These are phyloP conservation scores for Muraenolepis orangiensis DNA, from an alignment of 2,797 vertebrate species.

Conservation along the genomic window DNA sequence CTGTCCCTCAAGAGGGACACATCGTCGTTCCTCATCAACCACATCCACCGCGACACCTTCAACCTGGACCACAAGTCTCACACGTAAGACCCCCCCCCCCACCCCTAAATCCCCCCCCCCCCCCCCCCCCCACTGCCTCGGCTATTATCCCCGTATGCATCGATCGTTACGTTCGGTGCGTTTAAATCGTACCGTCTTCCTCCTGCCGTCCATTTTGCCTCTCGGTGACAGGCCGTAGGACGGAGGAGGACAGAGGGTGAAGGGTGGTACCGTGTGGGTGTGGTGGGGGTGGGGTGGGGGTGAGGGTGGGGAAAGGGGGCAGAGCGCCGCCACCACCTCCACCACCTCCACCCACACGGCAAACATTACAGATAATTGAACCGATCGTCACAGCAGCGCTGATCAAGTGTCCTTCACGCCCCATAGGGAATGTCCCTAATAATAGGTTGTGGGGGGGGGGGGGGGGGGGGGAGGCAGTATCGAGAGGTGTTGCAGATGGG, in stretches of 20 bases:
- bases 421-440: background rate
- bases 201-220: no score
- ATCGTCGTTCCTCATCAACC: conserved; percentile 62
- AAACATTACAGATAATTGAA: background rate
- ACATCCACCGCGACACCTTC: conserved; percentile 71
- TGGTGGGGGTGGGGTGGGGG: background rate
- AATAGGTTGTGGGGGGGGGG: no score
- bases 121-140: background rate
- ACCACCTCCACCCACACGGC: no score
- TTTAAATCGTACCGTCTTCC: no score
- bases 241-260: background rate
- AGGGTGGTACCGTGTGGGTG: background rate
- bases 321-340: background rate
- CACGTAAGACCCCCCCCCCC: conserved; percentile 69
- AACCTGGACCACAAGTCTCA: conserved; percentile 73
- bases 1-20: conserved; percentile 79
- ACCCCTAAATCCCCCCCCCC: background rate
- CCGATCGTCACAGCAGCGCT: background rate
- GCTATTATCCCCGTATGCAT: no score
- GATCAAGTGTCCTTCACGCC: background rate
- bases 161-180: no score
- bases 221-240: background rate
- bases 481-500: background rate
- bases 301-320: no score
- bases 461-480: background rate